These are phyloP conservation scores for Gila robusta DNA, from an alignment of 2,797 vertebrate species.

Conservation along the genomic window DNA sequence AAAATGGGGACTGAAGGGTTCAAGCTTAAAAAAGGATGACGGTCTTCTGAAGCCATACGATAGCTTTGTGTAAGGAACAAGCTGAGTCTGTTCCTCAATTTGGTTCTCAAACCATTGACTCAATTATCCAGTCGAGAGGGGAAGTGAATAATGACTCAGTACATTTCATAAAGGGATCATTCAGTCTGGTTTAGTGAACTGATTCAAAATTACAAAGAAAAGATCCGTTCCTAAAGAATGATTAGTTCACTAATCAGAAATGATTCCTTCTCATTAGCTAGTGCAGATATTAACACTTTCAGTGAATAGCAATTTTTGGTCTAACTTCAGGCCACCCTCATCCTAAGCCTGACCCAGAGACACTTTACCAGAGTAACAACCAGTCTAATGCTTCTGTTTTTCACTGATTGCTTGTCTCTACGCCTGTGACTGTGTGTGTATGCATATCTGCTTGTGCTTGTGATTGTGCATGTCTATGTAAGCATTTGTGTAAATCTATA, in stretches of 20 bases:
- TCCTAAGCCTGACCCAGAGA: conserved; percentile 9
- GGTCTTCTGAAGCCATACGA: not conserved
- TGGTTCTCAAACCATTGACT: not conserved
- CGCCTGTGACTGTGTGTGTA: not conserved
- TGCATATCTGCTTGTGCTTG: conserved; percentile 16
- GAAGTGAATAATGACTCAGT: too few relatives aligned
- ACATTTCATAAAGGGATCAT: too few relatives aligned
- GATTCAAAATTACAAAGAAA: not conserved
- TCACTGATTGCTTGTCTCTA: conserved; percentile 11
- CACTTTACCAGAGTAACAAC: conserved; percentile 1
- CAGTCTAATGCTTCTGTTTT: not conserved
- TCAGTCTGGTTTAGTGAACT: too few relatives aligned
- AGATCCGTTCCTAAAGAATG: not conserved
- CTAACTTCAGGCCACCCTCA: not conserved
- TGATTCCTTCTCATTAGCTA: not conserved
- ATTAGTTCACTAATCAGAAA: not conserved
- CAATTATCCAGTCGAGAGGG: too few relatives aligned
- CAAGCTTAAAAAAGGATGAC: not conserved
- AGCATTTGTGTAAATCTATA: conserved; percentile 54
- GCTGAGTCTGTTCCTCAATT: not conserved
- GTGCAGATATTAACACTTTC: not conserved
- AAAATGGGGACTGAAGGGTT: not conserved
- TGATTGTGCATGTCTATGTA: conserved; percentile 43
- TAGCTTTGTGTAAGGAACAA: not conserved
- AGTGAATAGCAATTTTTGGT: not conserved